Conservation (phyloP, 2,113 vertebrate species). For the Triplophysa dalaica region DNA sequence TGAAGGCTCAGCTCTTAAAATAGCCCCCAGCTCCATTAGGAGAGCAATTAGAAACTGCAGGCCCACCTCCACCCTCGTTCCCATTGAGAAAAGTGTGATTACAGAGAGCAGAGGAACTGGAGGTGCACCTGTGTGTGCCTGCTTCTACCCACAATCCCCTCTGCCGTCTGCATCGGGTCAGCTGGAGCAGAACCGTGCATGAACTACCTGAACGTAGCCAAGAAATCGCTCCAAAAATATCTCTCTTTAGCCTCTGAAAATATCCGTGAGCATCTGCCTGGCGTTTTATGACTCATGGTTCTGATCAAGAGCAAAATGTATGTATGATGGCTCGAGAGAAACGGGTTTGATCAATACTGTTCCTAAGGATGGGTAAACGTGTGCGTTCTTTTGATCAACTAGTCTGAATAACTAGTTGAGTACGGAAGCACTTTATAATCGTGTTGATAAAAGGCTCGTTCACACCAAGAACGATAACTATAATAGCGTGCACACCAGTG, state of each 20-base stretch:
- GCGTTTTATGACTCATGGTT: constrained; percentile 24
- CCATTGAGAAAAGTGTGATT: constrained; percentile 51
- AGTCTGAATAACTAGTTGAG: no score
- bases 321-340: background rate
- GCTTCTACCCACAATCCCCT: constrained; percentile 22
- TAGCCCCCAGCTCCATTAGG: constrained; percentile 60
- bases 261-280: constrained; percentile 24
- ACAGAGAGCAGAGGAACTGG: constrained; percentile 21
- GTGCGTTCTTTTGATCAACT: no score
- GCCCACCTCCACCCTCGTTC: constrained; percentile 63
- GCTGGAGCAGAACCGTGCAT: background rate
- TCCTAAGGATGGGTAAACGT: background rate
- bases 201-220: background rate
- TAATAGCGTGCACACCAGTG: no score
- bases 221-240: constrained; percentile 25
- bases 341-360: background rate
- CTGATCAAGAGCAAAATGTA: background rate
- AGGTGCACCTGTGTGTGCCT: constrained; percentile 40
- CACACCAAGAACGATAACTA: no score
- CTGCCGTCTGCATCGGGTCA: constrained; percentile 24
- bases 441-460: no score
- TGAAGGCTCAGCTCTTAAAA: constrained; percentile 66
- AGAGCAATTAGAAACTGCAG: constrained; percentile 67
- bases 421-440: no score
- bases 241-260: constrained; percentile 21